Base-by-base conservation (phyloP, 2,888 invertebrate species). In the Sepiola atlantica region DNA sequence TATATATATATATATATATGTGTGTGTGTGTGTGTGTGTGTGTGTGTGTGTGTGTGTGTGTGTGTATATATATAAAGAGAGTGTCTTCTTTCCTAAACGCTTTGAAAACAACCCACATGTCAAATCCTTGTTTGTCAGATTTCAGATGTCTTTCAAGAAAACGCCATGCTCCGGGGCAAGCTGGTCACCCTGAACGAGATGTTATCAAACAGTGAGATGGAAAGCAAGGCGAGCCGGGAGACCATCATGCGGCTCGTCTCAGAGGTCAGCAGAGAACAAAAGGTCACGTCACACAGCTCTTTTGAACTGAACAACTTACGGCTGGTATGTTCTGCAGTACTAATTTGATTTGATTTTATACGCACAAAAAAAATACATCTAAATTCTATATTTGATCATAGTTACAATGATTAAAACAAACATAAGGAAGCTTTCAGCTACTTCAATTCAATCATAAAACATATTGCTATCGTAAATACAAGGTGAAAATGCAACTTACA, bases 161-260 rank as follows among this genome's bases (percentile, higher is more conserved):
- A 97, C 95, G 96, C 97, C 2, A 96, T 97, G 95, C 95, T 97
- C 94, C 97, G 96, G 95, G 97, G 97, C 21, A 97, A 97, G 95
- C 95, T 97, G 45, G 95, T 97, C 45, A 97, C 97, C 0, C 92
- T 97, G 95, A 96, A 96, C 94, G 97, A 97, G 95, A 96, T 96
- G 24, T 93, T 97, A 77, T 95, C 96, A 92, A 96, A 96, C 94
- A 96, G 96, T 8, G 97, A 97, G 94, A 94, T 97, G 21, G 97
- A 97, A 95, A 96, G 96, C 28, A 97, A 97, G 94, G 97, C 97
- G 1, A 97, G 97, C 95, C 95, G 97, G 35, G 97, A 97, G 95
- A 97, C 97, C 35, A 97, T 97, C 94, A 96, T 97, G 96, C 96
- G 97, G 93, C 96, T 97, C 45, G 97, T 97, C 55, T 95, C 96